Evolutionary conservation across 2,888 invertebrate species (phyloP).

Genomic region (Gymnoscelis rufifasciata): DNA sequence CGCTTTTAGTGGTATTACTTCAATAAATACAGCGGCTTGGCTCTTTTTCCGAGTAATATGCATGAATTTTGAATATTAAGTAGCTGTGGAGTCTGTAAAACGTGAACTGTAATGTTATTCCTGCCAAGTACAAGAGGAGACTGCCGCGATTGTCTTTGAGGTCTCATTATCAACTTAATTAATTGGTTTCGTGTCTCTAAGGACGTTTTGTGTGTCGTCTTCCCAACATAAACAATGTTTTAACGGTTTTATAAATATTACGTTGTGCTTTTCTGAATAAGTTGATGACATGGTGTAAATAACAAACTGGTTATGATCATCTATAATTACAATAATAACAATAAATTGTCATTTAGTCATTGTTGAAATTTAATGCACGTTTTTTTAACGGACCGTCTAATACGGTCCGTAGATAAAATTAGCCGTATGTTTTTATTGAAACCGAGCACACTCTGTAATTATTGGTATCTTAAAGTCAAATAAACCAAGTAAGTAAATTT

Average conservation of each 20-base stretch:
- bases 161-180: slow-evolving; percentile 1
- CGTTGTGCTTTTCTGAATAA: no score
- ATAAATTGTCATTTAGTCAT: no score
- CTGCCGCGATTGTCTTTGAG: not conserved
- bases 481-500: no score
- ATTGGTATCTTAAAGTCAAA: no score
- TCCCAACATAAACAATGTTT: not conserved
- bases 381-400: no score
- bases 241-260: not conserved
- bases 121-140: not conserved
- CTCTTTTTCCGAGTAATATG: slow-evolving; percentile 7
- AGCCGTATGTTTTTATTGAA: no score
- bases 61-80: slow-evolving; percentile 19
- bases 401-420: no score
- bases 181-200: not conserved
- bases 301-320: no score
- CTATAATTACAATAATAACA: no score
- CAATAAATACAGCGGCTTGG: slow-evolving; percentile 12
- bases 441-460: no score
- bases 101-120: slow-evolving; percentile 8
- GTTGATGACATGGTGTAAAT: no score
- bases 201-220: not conserved
- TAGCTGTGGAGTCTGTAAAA: slow-evolving; percentile 8
- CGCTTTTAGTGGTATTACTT: slow-evolving; percentile 22
- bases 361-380: no score